Base-by-base conservation (phyloP, 2,888 invertebrate species). In the Mythimna ferrago region DNA sequence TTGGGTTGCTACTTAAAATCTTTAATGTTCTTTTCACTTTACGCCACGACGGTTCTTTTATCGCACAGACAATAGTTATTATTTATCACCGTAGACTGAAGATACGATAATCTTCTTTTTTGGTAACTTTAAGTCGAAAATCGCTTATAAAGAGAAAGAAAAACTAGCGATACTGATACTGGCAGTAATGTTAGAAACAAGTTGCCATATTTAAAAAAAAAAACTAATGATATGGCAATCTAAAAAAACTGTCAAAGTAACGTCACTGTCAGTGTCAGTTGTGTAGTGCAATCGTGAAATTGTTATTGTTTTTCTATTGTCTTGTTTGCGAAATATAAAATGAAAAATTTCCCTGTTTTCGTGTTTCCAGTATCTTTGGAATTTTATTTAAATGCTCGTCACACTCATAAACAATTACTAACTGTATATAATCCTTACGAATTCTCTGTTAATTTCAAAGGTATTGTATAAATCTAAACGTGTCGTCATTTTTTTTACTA, bases 391-490 rank as follows among this genome's bases (percentile, higher is more conserved):
- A 97, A 97, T 86, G 98, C 98, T 82, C 97, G 97, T 86, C 97
- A 97, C 67, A 97, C 98, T 6, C 98, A 98, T 91, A 98, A 98
- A 92, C 98, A 98, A 93, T 95, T 98, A 66, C 91, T 99, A 76
- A 98, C 98, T 53, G 95, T 99, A 53, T 98, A 98, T 91, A 99
- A 98, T 96, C 98, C 98, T 0, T 98, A 98, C 92, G 98, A 98
- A 85, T 98, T 98, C 93, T 97, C 97, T 76, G 97, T 98, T 53
- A 97, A 97, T 93, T 98, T 98, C 92, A 98, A 97, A 98, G 98
- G 98, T 98, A 76, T 54, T 70, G 58, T 62, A 16, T 35, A 58
- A 80, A 80, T 62, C 32, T 70, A 65, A 66, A 76, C 72, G 73
- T 80, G 76, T 85, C 75, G 73, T 84, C 81, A 78, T 82, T 64